Percentiles rank a stretch among this genome's conserved stretches.
These are phyloP conservation scores for Mirounga angustirostris DNA, from an alignment of 2,113 vertebrate species.

Conservation along the genomic window DNA sequence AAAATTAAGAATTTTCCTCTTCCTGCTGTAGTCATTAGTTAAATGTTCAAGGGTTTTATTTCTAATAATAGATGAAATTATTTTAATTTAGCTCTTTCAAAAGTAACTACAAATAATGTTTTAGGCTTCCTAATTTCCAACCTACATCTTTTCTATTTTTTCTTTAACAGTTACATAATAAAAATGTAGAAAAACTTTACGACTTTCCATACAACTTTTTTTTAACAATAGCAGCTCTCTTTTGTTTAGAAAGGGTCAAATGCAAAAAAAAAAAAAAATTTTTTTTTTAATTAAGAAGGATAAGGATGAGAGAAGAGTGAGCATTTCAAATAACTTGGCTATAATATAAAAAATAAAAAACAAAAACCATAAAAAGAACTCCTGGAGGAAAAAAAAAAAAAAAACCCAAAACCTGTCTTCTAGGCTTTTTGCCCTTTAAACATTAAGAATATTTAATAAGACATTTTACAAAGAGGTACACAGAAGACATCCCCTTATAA, in stretches of 20 bases:
- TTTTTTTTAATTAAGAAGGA: constrained; percentile 13
- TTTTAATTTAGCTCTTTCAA: constrained; percentile 69
- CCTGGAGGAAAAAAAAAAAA: neutral
- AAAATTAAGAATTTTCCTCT: constrained; percentile 59
- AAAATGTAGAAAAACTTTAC: constrained; percentile 73
- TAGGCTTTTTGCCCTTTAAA: constrained; percentile 29
- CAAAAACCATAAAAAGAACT: neutral
- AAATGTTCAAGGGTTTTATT: constrained; percentile 59
- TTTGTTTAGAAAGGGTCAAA: constrained; percentile 40
- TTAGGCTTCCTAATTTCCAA: constrained; percentile 74
- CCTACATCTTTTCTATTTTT: constrained; percentile 74
- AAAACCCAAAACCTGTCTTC: neutral
- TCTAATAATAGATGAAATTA: constrained; percentile 68
- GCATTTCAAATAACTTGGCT: constrained; percentile 34
- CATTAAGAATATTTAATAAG: constrained; percentile 55
- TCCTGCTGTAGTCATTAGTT: neutral
- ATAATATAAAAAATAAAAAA: constrained; percentile 34
- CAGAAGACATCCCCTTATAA: constrained; percentile 34
- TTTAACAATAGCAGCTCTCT: neutral
- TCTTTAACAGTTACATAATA: constrained; percentile 80
- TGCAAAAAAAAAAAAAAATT: neutral
- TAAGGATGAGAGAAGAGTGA: neutral
- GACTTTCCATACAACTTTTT: constrained; percentile 9
- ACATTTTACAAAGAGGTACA: neutral
- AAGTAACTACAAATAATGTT: constrained; percentile 73